Evolutionary conservation across 2,797 vertebrate genomes (phyloP), one percentile per base, ranked within the genome.

Genomic region (Phrynocephalus vlangalii): DNA sequence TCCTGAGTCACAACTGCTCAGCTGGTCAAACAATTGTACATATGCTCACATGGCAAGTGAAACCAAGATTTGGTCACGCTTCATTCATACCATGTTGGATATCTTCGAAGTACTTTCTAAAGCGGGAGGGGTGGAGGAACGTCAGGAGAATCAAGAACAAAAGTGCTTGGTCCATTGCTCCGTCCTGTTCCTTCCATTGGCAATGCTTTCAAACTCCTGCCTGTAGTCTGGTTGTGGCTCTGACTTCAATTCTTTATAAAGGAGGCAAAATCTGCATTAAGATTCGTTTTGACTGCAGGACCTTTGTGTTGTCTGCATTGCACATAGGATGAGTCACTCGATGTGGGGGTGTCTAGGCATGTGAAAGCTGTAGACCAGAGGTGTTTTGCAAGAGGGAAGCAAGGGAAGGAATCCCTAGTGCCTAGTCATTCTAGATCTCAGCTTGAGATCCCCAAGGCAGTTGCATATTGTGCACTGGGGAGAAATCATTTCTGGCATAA

Each of bases 401-500:
- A 10, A 33, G 7, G 52, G 15, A 79, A 38, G 50, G 33, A 73
- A 88, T 52, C n/a, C 67, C 66, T 84, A 22, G 85, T 76, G 15
- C 82, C 11, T 82, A 38, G 33, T 85, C 76, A 76, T 76, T 22
- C 68, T 33, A 79, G 11, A 71, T 26, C 15, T 70, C 44, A 44
- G 48, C 48, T 79, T 84, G 22, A 73, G 15, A 11, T 56, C 86
- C 33, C 48, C 56, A 73, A 84, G 28, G 82, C 75, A 52, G 30
- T 50, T 88, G 33, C 86, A 79, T 66, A 73, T 24, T 11, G 10
- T 82, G 11, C 48, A 76, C 48, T 26, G 48, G 60, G 44, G 44
- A 85, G 56, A 76, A 22, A 66, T 76, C 48, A 68, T 81, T 75
- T 68, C n/a, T 76, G 77, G 38, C 66, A 86, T 63, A 48, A 70